These are phyloP conservation scores for Tinea trinotella DNA, from an alignment of 2,888 invertebrate species.

Conservation along the genomic window DNA sequence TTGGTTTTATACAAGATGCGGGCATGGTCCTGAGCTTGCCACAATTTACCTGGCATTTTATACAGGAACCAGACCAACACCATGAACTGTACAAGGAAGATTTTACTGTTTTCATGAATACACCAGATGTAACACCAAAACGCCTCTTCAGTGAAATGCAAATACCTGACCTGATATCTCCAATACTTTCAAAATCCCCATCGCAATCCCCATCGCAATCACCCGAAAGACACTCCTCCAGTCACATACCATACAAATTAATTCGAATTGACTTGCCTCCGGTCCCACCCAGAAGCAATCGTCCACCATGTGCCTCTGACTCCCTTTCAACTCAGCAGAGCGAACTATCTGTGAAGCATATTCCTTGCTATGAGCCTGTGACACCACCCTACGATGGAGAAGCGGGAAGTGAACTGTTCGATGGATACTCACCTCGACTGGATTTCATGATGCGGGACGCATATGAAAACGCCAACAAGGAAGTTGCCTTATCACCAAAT, in stretches of 20 bases:
- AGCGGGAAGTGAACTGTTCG: conserved; percentile 7
- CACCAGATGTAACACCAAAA: no score
- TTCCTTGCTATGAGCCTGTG: no score
- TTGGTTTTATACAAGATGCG: conserved; percentile 27
- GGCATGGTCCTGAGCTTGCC: conserved; percentile 28
- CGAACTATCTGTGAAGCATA: no score
- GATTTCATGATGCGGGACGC: no score
- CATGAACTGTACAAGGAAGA: conserved; percentile 23
- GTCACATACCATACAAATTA: not conserved
- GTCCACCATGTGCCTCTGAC: no score
- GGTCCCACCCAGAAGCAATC: not conserved
- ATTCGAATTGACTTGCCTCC: conserved; percentile 5
- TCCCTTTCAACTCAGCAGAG: no score
- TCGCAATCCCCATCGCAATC: no score
- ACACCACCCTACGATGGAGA: conserved; percentile 21
- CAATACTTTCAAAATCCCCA: no score
- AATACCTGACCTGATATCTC: not conserved
- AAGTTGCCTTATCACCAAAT: not conserved
- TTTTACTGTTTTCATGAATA: no score
- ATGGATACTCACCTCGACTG: conserved; percentile 8
- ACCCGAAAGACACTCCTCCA: not conserved
- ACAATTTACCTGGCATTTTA: conserved; percentile 25
- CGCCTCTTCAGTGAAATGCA: not conserved
- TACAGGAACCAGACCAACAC: conserved; percentile 25
- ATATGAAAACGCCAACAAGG: not conserved